Evolutionary conservation across 2,113 vertebrate genomes (phyloP).

Genomic region (Parus major): DNA sequence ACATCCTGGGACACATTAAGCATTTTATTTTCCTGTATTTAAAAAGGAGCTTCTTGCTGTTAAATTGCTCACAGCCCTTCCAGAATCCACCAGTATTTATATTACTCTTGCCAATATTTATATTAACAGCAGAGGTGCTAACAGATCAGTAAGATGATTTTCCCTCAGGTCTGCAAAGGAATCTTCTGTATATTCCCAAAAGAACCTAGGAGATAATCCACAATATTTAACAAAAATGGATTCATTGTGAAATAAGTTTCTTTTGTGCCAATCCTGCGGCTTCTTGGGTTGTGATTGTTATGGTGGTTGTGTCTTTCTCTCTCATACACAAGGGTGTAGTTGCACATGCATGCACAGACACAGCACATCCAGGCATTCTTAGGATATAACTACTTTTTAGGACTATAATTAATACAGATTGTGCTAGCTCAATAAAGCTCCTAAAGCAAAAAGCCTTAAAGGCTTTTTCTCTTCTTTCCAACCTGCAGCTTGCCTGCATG

Average conservation of each 20-base stretch:
- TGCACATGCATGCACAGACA: rapidly evolving
- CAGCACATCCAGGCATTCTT: background rate
- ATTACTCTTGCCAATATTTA: slow-evolving; percentile 39
- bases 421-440: background rate
- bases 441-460: background rate
- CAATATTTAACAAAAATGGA: background rate
- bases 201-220: background rate
- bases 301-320: background rate
- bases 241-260: background rate
- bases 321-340: background rate
- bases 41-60: slow-evolving; percentile 22
- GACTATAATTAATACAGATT: background rate
- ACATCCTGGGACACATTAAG: slow-evolving; percentile 20
- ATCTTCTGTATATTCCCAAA: background rate
- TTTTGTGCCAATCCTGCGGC: background rate
- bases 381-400: background rate
- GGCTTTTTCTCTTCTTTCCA: background rate
- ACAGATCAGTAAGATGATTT: slow-evolving; percentile 34
- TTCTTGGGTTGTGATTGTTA: background rate
- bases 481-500: background rate
- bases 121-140: slow-evolving; percentile 23
- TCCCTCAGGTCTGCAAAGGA: background rate
- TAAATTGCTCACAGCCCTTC: slow-evolving; percentile 19
- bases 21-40: background rate
- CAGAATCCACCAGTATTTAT: slow-evolving; percentile 4